Conservation (phyloP, 2,113 vertebrate species). For the Heliornis fulica region DNA sequence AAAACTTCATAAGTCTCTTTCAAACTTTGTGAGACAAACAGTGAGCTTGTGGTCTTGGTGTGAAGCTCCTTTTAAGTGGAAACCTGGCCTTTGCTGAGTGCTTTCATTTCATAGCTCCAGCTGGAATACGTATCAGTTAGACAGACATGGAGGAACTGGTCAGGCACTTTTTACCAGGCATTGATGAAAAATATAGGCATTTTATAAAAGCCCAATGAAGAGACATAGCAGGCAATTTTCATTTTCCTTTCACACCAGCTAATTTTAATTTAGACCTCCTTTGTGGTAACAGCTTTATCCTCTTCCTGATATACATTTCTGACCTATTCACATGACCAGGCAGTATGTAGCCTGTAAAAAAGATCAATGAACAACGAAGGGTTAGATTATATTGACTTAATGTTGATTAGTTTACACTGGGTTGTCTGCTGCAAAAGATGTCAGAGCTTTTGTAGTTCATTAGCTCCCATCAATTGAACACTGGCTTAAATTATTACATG, state of each 20-base stretch:
- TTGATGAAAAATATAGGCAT: background rate
- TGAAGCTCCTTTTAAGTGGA: background rate
- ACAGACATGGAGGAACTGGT: background rate
- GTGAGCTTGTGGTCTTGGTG: background rate
- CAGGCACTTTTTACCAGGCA: background rate
- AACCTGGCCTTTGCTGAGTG: background rate
- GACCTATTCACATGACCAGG: background rate
- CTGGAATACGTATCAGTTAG: background rate
- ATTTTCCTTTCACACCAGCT: background rate
- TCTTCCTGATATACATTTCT: background rate
- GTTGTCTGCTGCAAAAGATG: conserved; percentile 43
- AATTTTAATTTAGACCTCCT: conserved; percentile 1
- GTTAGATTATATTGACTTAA: conserved; percentile 58
- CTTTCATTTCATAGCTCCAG: background rate
- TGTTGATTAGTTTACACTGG: conserved; percentile 62
- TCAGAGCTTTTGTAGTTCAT: conserved; percentile 65
- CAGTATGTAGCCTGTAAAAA: conserved; percentile 18
- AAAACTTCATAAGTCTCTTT: background rate
- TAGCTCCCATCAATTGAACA: conserved; percentile 61
- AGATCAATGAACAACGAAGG: conserved; percentile 39
- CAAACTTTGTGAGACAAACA: background rate
- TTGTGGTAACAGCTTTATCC: background rate
- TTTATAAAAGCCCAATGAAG: background rate
- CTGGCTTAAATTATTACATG: conserved; percentile 42
- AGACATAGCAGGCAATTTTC: background rate